These are phyloP conservation scores for Gymnoscopelus braueri DNA, from an alignment of 2,797 vertebrate species.

Conservation along the genomic window DNA sequence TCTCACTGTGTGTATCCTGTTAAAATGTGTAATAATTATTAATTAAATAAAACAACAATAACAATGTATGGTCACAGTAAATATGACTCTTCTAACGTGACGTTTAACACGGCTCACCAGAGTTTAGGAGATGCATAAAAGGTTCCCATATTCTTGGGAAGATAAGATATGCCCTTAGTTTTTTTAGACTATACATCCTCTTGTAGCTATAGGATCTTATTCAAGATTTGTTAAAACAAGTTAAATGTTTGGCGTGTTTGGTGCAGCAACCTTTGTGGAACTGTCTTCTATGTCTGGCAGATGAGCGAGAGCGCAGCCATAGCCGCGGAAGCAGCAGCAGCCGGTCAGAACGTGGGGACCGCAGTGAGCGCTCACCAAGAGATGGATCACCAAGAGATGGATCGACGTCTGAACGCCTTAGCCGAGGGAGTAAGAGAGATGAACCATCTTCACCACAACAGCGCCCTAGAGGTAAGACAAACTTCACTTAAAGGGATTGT, in stretches of 20 bases:
- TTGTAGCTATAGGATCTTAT: too few relatives aligned
- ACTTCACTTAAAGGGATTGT: neutral
- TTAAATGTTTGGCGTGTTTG: neutral
- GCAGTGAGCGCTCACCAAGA: conserved; percentile 61
- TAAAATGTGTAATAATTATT: too few relatives aligned
- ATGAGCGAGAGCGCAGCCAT: conserved; percentile 85
- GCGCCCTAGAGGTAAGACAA: conserved; percentile 86
- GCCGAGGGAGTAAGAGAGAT: conserved; percentile 81
- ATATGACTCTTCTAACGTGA: too few relatives aligned
- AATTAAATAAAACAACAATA: too few relatives aligned
- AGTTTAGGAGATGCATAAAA: too few relatives aligned
- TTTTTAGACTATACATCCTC: too few relatives aligned
- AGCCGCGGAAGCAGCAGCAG: conserved; percentile 69
- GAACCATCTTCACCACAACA: conserved; percentile 90
- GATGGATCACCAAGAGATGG: conserved; percentile 81
- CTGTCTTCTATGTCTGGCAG: conserved; percentile 63
- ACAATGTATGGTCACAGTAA: too few relatives aligned
- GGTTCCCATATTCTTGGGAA: neutral
- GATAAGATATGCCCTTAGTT: neutral
- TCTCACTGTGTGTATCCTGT: too few relatives aligned
- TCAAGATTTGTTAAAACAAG: neutral
- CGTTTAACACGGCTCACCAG: too few relatives aligned
- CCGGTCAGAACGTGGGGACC: conserved; percentile 79
- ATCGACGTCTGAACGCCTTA: conserved; percentile 87
- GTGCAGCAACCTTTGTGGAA: neutral